These are phyloP conservation scores for Megalops atlanticus DNA, from an alignment of 2,113 vertebrate species.

Conservation along the genomic window DNA sequence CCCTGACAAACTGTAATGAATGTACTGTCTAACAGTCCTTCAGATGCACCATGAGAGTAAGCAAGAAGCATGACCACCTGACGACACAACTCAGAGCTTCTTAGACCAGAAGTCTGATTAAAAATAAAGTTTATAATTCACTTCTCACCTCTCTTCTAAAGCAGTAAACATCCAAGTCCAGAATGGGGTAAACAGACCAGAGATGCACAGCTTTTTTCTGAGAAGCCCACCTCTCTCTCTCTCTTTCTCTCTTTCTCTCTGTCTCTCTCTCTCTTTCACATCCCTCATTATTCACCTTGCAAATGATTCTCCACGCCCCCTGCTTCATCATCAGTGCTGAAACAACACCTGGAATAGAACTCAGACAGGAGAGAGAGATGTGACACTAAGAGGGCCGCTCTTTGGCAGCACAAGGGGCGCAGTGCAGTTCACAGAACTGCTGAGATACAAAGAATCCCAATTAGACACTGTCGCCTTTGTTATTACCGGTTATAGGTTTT, in stretches of 20 bases:
- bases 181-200: background rate
- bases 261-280: no score
- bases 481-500: background rate
- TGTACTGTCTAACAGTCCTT: background rate
- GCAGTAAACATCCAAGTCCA: background rate
- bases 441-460: background rate
- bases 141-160: background rate
- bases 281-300: no score
- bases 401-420: background rate
- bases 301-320: no score
- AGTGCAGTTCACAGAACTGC: slow-evolving; percentile 2
- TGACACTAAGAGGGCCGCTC: background rate
- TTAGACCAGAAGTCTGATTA: background rate
- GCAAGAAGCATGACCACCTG: background rate
- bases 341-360: background rate
- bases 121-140: no score
- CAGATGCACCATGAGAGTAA: background rate
- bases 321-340: background rate
- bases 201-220: background rate
- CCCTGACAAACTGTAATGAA: background rate
- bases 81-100: background rate
- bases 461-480: background rate
- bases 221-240: background rate
- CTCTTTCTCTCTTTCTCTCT: background rate
- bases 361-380: background rate